phyloP scores from a whole-genome alignment of 2,888 invertebrate species.

The Rotaria sp. region DNA sequence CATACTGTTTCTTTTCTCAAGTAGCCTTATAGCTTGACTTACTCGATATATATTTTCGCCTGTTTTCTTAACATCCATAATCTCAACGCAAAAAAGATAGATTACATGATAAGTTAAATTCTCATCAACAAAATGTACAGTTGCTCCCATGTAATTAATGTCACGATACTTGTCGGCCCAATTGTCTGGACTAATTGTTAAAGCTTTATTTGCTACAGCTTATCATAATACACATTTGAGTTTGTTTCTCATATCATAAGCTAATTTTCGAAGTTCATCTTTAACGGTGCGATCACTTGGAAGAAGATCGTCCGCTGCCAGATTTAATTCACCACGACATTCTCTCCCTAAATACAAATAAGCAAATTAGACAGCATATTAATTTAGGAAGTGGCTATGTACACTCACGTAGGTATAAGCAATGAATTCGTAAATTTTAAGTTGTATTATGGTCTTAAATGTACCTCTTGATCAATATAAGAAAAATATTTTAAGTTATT shows the following conservation, averaged over 20 bases:
- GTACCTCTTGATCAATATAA: too few species aligned
- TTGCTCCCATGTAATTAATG: neutral
- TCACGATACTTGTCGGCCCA: neutral
- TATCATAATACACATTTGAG: neutral
- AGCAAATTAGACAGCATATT: too few species aligned
- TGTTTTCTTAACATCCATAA: neutral
- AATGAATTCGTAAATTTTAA: too few species aligned
- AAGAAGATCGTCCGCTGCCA: neutral
- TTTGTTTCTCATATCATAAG: neutral
- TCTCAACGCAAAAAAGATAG: neutral
- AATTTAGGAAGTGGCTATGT: too few species aligned
- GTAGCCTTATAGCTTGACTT: neutral
- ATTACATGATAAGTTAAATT: neutral
- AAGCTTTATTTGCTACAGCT: neutral
- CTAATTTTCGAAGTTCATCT: neutral
- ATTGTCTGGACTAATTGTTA: neutral
- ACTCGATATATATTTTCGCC: neutral
- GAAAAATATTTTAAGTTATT: too few species aligned
- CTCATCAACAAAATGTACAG: neutral
- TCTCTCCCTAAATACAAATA: neutral
- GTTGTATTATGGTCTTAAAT: too few species aligned
- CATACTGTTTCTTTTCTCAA: neutral
- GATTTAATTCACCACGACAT: neutral
- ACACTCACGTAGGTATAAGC: too few species aligned
- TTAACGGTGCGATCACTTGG: neutral